phyloP scores from a whole-genome alignment of 2,888 invertebrate species.

The Thecophora atra region DNA sequence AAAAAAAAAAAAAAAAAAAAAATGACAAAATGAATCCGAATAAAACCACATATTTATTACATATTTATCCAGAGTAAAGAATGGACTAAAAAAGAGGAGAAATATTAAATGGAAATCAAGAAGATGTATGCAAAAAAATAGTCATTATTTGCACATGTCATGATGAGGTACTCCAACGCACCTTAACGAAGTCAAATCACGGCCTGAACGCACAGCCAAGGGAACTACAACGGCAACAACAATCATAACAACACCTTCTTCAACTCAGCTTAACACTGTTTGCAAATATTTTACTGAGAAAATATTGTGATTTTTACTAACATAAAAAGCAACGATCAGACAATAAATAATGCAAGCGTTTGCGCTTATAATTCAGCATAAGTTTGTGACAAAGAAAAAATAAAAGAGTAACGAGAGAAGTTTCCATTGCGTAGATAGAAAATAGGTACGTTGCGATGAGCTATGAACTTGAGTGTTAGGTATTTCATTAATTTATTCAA shows the following conservation, averaged over 20 bases:
- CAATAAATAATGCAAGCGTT: background rate
- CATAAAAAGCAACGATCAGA: background rate
- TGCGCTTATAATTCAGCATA: background rate
- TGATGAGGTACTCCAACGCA: conserved; percentile 21
- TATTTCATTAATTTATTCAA: too few species aligned
- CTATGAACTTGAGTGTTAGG: too few species aligned
- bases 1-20: background rate
- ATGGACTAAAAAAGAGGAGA: background rate
- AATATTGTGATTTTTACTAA: background rate
- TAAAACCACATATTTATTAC: background rate
- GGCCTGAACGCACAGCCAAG: background rate
- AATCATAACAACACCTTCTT: conserved; percentile 1
- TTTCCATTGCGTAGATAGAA: background rate
- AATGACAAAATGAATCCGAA: background rate
- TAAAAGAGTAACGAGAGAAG: background rate
- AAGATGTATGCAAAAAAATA: conserved; percentile 16
- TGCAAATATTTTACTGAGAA: background rate
- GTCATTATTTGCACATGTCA: conserved; percentile 24
- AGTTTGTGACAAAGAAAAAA: background rate
- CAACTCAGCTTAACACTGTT: background rate
- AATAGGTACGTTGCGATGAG: too few species aligned
- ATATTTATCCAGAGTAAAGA: background rate
- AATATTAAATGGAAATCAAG: background rate
- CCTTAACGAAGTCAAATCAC: conserved; percentile 30
- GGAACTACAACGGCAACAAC: background rate